Percentiles rank a stretch among this genome's conserved stretches.
phyloP scores from a whole-genome alignment of 2,797 vertebrate genomes.

The Epinephelus awoara region DNA sequence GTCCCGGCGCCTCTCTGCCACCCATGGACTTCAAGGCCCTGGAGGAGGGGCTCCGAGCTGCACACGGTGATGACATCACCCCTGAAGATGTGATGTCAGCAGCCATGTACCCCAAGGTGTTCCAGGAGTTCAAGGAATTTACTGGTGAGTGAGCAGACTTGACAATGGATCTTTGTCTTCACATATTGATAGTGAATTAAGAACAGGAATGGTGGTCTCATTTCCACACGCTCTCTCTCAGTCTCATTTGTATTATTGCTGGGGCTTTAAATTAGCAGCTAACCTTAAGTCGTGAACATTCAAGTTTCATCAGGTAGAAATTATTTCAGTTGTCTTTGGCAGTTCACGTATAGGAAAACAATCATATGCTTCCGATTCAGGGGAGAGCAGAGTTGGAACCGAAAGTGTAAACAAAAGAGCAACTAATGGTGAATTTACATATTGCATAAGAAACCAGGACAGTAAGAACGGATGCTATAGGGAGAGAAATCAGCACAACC shows the following conservation, averaged over 20 bases:
- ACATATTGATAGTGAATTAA: background rate
- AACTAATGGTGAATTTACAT: slow-evolving; percentile 8
- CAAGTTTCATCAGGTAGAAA: slow-evolving; percentile 31
- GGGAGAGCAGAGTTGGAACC: background rate
- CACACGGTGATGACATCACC: slow-evolving; percentile 89
- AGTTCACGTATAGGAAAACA: slow-evolving; percentile 17
- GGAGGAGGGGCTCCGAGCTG: slow-evolving; percentile 83
- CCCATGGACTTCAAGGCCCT: slow-evolving; percentile 88
- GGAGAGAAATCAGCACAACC: slow-evolving; percentile 13
- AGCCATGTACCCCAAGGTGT: slow-evolving; percentile 95
- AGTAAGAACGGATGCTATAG: background rate
- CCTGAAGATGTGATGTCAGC: slow-evolving; percentile 94
- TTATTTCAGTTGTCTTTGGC: slow-evolving; percentile 28
- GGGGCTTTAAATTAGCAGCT: slow-evolving; percentile 57
- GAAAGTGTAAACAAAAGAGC: background rate
- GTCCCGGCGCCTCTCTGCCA: slow-evolving; percentile 91
- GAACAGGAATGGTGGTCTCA: background rate
- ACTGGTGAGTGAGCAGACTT: slow-evolving; percentile 67
- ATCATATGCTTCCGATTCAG: background rate
- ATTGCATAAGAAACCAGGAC: slow-evolving; percentile 4
- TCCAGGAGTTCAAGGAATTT: slow-evolving; percentile 92
- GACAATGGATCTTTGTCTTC: background rate
- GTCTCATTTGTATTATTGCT: slow-evolving; percentile 51
- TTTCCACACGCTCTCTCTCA: background rate
- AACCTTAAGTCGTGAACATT: slow-evolving; percentile 27